Conservation (phyloP, 2,888 invertebrate genomes). For the Heterodera filipjevi region DNA sequence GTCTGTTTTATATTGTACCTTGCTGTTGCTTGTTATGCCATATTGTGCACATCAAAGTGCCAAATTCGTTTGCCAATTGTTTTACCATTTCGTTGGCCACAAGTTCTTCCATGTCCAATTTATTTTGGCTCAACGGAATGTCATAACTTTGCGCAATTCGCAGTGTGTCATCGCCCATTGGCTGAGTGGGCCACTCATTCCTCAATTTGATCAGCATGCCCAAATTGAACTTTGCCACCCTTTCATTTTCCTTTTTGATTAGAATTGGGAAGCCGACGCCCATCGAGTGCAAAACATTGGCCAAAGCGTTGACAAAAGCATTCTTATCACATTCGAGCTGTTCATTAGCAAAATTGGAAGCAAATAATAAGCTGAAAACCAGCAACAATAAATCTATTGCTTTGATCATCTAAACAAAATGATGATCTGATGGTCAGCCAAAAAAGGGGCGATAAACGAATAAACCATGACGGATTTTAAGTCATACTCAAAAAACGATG, state of each 20-base stretch:
- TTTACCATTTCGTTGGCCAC: neutral
- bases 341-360: too few species aligned
- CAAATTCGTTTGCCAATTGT: neutral
- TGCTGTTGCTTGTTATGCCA: too few species aligned
- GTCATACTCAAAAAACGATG: too few species aligned
- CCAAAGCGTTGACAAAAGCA: neutral
- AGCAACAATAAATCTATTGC: too few species aligned
- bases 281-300: neutral
- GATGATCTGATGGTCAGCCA: too few species aligned
- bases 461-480: too few species aligned
- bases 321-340: neutral
- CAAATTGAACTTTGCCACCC: neutral
- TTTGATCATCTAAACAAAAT: too few species aligned
- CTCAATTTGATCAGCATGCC: neutral
- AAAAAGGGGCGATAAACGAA: too few species aligned
- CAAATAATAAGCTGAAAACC: too few species aligned
- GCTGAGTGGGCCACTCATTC: neutral
- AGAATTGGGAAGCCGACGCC: neutral
- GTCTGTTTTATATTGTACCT: too few species aligned
- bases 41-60: neutral
- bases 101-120: neutral
- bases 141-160: neutral
- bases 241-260: neutral
- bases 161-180: neutral
- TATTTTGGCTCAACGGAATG: neutral